phyloP scores from a whole-genome alignment of 92 coral and sea anemone genomes.

The Palythoa caribaeorum region DNA sequence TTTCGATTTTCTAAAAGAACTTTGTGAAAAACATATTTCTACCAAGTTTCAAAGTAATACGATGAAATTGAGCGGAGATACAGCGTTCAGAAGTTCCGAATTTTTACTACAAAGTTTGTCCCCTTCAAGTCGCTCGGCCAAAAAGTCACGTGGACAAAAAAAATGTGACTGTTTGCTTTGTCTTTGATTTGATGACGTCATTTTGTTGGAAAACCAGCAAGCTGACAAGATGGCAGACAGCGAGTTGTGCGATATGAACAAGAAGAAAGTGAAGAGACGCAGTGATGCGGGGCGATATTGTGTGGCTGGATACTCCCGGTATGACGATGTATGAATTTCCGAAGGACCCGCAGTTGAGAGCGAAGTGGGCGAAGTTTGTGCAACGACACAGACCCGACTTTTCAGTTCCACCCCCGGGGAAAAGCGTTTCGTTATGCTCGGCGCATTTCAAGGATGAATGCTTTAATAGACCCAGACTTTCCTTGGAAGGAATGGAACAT shows the following conservation, averaged over 20 bases:
- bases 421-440: background rate
- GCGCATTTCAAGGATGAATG: background rate
- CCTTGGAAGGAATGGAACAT: constrained; percentile 1
- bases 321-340: background rate
- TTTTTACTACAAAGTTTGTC: background rate
- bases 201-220: constrained; percentile 2
- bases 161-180: background rate
- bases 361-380: constrained; percentile 4
- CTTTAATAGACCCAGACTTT: background rate
- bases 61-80: background rate
- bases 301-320: constrained; percentile 14
- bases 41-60: background rate
- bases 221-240: constrained; percentile 5
- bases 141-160: background rate
- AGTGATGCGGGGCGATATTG: constrained; percentile 27
- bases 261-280: constrained; percentile 14
- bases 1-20: constrained; percentile 5
- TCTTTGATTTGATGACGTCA: background rate
- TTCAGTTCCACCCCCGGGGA: background rate
- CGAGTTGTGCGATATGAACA: constrained; percentile 1
- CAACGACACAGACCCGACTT: background rate
- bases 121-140: constrained; percentile 14
- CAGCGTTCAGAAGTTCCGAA: constrained; percentile 7
- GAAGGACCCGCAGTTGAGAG: constrained; percentile 1
- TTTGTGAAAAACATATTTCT: background rate